Evolutionary conservation across 2,797 vertebrate species (phyloP).

Genomic region (Cyprinella venusta): DNA sequence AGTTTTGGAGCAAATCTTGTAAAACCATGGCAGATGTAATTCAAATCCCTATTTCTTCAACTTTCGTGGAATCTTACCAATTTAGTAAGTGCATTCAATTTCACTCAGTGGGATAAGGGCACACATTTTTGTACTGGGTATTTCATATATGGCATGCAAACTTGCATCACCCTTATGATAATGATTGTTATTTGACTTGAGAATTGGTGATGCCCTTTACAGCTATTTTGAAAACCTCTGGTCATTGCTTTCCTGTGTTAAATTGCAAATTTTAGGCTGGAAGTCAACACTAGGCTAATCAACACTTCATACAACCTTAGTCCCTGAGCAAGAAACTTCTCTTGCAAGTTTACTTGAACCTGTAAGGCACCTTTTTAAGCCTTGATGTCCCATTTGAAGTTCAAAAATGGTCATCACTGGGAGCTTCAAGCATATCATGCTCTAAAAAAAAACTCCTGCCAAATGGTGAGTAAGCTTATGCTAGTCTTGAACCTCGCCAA

Average conservation of each 20-base stretch:
- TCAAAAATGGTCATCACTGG: neutral
- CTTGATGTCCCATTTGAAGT: neutral
- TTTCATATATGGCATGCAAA: slow-evolving; percentile 31
- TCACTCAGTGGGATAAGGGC: neutral
- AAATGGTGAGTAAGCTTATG: neutral
- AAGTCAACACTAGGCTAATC: neutral
- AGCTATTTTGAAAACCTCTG: slow-evolving; percentile 5
- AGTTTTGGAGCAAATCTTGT: neutral
- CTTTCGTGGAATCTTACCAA: neutral
- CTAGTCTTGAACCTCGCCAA: slow-evolving; percentile 10
- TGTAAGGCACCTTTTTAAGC: slow-evolving; percentile 5
- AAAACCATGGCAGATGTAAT: neutral
- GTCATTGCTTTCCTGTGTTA: neutral
- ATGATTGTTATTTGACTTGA: slow-evolving; percentile 21
- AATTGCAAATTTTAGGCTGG: neutral
- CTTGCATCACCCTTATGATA: slow-evolving; percentile 40
- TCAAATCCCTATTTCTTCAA: neutral
- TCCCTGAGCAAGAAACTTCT: slow-evolving; percentile 2
- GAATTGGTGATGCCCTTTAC: neutral
- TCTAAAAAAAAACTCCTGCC: neutral
- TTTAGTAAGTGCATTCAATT: neutral
- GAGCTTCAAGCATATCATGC: neutral
- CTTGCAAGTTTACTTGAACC: neutral
- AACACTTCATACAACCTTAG: slow-evolving; percentile 4
- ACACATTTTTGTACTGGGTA: neutral